Evolutionary conservation across 2,113 vertebrate genomes (phyloP).

Genomic region (Nansenia antarctica): DNA sequence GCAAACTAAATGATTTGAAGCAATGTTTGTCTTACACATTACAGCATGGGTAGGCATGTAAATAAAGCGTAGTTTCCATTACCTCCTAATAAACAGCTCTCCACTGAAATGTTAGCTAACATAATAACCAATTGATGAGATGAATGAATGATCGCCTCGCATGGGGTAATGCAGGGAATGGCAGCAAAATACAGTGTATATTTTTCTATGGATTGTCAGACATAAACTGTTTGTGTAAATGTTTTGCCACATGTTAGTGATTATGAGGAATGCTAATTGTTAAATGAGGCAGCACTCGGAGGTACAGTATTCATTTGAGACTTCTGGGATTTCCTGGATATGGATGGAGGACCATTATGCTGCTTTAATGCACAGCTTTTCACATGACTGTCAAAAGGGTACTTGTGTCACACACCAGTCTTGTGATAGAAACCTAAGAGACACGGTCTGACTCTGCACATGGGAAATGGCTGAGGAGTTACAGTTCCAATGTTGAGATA

Average conservation of each 20-base stretch:
- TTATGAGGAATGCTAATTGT: conserved; percentile 43
- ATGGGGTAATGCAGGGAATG: conserved; percentile 1
- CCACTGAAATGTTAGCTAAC: conserved; percentile 1
- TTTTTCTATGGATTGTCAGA: not conserved
- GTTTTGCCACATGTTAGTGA: conserved; percentile 37
- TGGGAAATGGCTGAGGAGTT: not conserved
- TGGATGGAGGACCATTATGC: conserved; percentile 1
- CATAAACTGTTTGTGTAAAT: conserved; percentile 25
- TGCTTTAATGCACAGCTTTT: conserved; percentile 4
- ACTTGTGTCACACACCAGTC: not conserved
- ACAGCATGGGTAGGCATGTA: not conserved
- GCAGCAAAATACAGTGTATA: not conserved
- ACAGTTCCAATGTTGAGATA: not conserved
- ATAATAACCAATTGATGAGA: not conserved
- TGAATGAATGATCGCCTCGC: conserved; percentile 11
- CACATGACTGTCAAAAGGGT: not conserved
- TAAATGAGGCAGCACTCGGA: not conserved
- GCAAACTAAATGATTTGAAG: not conserved
- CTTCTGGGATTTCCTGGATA: conserved; percentile 13
- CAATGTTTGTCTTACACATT: conserved; percentile 22
- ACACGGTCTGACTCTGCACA: not conserved
- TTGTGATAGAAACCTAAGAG: not conserved
- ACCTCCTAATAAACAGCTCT: not conserved
- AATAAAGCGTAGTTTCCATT: not conserved
- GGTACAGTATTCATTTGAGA: not conserved